phyloP scores from a whole-genome alignment of 2,797 vertebrate species.

The Lacerta bilineata region DNA sequence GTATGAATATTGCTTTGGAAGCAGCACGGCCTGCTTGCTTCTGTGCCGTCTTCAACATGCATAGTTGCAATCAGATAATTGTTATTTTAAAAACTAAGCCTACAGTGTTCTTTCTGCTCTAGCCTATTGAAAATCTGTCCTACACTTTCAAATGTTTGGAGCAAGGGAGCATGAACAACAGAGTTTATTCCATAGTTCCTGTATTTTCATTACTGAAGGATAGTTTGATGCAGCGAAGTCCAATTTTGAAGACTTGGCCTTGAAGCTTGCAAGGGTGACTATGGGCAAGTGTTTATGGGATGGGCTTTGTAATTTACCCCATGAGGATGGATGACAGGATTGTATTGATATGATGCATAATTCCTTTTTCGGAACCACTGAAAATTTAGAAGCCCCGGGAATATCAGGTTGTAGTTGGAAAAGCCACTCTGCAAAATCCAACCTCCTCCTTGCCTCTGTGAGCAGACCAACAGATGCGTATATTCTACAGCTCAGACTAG shows the following conservation, averaged over 20 bases:
- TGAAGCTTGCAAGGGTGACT: neutral
- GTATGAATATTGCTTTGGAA: neutral
- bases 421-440: no score
- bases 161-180: neutral
- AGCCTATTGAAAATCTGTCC: neutral
- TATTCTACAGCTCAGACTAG: slow-evolving; percentile 69
- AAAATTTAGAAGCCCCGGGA: rapidly evolving
- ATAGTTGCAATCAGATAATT: neutral
- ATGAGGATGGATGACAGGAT: no score
- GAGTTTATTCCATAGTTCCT: neutral
- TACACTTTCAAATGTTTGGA: neutral
- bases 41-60: neutral
- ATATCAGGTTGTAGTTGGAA: neutral
- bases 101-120: neutral
- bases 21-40: neutral
- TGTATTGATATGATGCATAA: neutral
- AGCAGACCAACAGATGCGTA: neutral
- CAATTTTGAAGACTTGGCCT: neutral
- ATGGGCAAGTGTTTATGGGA: neutral
- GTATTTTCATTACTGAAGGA: neutral
- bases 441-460: neutral
- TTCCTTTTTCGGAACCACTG: neutral
- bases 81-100: neutral
- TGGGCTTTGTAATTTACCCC: neutral
- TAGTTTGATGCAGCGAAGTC: no score